Evolutionary conservation across 2,113 vertebrate species (phyloP).

Genomic region (Gracilinanus agilis): DNA sequence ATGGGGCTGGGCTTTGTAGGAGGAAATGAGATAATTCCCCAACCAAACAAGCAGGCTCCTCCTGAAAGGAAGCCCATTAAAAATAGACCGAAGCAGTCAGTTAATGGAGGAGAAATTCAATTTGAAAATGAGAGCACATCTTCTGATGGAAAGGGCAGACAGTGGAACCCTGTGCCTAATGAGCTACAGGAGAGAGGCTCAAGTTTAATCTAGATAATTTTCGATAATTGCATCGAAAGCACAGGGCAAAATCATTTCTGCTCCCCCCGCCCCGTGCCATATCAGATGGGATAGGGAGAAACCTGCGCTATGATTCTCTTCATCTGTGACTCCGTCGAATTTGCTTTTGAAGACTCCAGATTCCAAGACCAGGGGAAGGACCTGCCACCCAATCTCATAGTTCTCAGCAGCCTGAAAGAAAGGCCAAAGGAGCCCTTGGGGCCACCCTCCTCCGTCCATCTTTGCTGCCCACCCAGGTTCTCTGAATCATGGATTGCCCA

Average conservation of each 20-base stretch:
- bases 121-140: slow-evolving; percentile 81
- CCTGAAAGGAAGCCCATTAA: slow-evolving; percentile 78
- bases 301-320: slow-evolving; percentile 24
- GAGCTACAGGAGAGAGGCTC: slow-evolving; percentile 79
- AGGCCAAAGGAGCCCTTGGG: background rate
- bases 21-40: slow-evolving; percentile 77
- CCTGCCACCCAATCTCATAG: background rate
- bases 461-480: background rate
- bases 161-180: slow-evolving; percentile 76
- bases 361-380: background rate
- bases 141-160: slow-evolving; percentile 80
- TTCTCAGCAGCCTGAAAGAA: background rate
- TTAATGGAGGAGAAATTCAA: slow-evolving; percentile 82
- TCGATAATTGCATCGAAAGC: slow-evolving; percentile 79
- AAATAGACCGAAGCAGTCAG: slow-evolving; percentile 79
- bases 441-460: background rate
- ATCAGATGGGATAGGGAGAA: slow-evolving; percentile 42
- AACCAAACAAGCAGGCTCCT: slow-evolving; percentile 73
- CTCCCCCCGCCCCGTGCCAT: background rate
- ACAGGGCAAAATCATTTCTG: slow-evolving; percentile 48
- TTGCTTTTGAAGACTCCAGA: slow-evolving; percentile 44
- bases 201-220: slow-evolving; percentile 81
- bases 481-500: background rate
- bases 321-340: slow-evolving; percentile 20
- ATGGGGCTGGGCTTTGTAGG: slow-evolving; percentile 71